Percentiles rank a stretch among this genome's conserved stretches.
Evolutionary conservation across 2,888 invertebrate species (phyloP).

Genomic region (Trichopoda pennipes): DNA sequence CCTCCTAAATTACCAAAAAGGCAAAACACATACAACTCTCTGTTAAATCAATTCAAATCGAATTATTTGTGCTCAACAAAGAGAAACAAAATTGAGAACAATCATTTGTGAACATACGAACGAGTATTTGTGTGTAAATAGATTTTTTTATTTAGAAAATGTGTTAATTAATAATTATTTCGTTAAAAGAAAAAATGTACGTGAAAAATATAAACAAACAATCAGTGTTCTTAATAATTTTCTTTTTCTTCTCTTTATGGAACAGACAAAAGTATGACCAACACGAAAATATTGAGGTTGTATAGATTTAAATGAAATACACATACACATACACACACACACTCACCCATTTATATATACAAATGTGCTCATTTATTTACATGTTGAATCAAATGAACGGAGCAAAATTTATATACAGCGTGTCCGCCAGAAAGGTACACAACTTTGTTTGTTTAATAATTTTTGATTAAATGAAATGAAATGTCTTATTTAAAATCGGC

Average conservation of each 20-base stretch:
- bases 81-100: background rate
- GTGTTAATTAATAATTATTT: slow-evolving; percentile 32
- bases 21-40: background rate
- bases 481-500: no score
- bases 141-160: slow-evolving; percentile 10
- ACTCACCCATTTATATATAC: background rate
- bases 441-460: no score
- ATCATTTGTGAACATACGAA: no score
- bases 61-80: no score
- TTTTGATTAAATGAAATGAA: no score
- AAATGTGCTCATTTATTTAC: no score
- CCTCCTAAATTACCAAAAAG: background rate
- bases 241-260: slow-evolving; percentile 11
- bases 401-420: no score
- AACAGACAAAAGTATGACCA: slow-evolving; percentile 43
- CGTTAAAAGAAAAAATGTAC: slow-evolving; percentile 7
- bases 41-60: slow-evolving; percentile 10
- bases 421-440: no score
- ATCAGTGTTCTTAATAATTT: slow-evolving; percentile 37
- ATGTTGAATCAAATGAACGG: no score
- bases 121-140: no score
- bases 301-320: slow-evolving; percentile 6
- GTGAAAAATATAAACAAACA: slow-evolving; percentile 34
- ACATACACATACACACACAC: background rate
- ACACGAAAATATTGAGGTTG: slow-evolving; percentile 39